phyloP scores from a whole-genome alignment of 2,797 vertebrate genomes.

The Capromys pilorides region DNA sequence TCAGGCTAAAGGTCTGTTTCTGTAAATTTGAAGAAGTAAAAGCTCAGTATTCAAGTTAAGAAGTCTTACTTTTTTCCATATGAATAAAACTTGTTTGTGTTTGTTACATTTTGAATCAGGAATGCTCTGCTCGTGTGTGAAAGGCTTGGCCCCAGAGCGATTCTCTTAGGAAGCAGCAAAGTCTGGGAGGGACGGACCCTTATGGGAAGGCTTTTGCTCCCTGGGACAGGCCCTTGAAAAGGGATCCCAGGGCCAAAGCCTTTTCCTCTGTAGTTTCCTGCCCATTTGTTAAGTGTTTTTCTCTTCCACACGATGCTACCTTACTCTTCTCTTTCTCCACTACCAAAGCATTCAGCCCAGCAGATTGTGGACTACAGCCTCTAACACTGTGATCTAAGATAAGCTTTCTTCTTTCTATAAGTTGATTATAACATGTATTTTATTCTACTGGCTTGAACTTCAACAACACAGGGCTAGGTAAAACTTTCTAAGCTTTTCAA shows the following conservation, averaged over 20 bases:
- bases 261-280: not conserved
- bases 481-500: conserved; percentile 25
- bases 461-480: not conserved
- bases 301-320: not conserved
- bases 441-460: not conserved
- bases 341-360: not conserved
- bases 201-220: not conserved
- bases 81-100: conserved; percentile 41
- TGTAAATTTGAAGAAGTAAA: conserved; percentile 53
- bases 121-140: not conserved
- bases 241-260: too few species aligned
- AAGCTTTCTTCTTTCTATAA: not conserved
- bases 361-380: too few species aligned
- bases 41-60: conserved; percentile 69
- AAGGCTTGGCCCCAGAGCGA: accelerated
- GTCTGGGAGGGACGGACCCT: too few species aligned
- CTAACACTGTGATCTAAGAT: not conserved
- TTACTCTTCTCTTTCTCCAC: not conserved
- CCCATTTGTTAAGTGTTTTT: not conserved
- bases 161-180: too few species aligned
- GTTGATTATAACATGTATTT: not conserved
- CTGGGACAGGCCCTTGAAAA: not conserved
- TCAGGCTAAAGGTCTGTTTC: conserved; percentile 75
- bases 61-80: conserved; percentile 7
- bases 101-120: not conserved